These are phyloP conservation scores for Nephrotoma flavescens DNA, from an alignment of 2,888 invertebrate genomes.

Conservation along the genomic window DNA sequence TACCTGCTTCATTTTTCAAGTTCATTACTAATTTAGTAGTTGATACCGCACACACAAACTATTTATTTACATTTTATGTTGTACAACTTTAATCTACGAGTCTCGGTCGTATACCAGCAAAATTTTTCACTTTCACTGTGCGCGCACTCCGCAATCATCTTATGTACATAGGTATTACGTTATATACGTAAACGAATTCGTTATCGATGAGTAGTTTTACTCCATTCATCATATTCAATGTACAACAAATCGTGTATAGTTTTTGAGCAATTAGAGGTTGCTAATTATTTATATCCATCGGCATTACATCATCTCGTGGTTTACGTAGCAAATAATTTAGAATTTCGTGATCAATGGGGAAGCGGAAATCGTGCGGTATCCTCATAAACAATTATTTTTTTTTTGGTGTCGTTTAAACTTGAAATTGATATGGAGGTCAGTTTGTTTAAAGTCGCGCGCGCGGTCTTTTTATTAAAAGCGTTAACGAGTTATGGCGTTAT, in stretches of 20 bases:
- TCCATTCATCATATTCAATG: background rate
- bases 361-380: background rate
- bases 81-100: background rate
- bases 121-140: background rate
- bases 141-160: too few relatives aligned
- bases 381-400: too few relatives aligned
- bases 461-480: too few relatives aligned
- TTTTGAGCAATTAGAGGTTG: background rate
- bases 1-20: background rate
- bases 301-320: background rate
- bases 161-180: background rate
- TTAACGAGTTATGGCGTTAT: too few relatives aligned
- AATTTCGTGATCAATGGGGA: background rate
- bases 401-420: background rate
- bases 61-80: background rate
- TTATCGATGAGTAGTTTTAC: background rate
- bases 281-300: background rate
- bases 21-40: background rate
- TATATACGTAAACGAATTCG: background rate
- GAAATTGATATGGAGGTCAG: background rate
- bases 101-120: background rate
- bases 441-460: background rate
- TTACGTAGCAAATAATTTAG: too few relatives aligned
- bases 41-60: background rate
- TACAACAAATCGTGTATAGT: background rate